Percentiles rank a stretch among this genome's conserved stretches.
Evolutionary conservation across 2,113 vertebrate species (phyloP).

Genomic region (Oenanthe oenanthe): DNA sequence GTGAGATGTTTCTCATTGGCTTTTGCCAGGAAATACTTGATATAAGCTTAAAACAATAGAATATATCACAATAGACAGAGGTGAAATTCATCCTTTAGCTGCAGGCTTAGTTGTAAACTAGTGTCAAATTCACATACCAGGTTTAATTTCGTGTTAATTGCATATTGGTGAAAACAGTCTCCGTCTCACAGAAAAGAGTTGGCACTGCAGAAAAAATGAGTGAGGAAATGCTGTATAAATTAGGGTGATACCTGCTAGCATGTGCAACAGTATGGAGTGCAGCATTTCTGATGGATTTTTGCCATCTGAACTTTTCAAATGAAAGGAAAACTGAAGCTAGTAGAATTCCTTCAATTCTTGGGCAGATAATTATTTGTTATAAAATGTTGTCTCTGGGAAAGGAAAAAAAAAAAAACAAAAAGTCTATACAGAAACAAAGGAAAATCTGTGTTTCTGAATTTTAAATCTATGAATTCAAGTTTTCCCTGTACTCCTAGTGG

Average conservation of each 20-base stretch:
- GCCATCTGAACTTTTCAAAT: not conserved
- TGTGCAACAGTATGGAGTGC: not conserved
- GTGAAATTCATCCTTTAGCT: not conserved
- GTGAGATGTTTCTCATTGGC: not conserved
- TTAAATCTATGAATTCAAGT: not conserved
- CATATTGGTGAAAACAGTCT: not conserved
- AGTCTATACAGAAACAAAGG: not conserved
- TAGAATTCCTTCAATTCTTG: not conserved
- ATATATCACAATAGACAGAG: not conserved
- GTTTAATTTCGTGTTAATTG: conserved; percentile 30
- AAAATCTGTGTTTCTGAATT: not conserved
- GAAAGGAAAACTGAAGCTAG: not conserved
- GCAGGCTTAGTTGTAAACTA: not conserved
- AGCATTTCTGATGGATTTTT: not conserved
- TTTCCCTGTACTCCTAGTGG: not conserved
- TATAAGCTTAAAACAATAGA: not conserved
- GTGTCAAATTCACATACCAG: not conserved
- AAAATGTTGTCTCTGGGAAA: not conserved
- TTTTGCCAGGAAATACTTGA: not conserved
- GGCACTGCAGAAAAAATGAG: not conserved
- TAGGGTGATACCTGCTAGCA: conserved; percentile 14
- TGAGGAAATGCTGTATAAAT: conserved; percentile 60
- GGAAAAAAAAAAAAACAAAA: not conserved
- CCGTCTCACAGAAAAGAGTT: not conserved
- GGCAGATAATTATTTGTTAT: not conserved